Base-by-base conservation (phyloP, 1,140 invertebrate genomes). In the Triops longicaudatus region DNA sequence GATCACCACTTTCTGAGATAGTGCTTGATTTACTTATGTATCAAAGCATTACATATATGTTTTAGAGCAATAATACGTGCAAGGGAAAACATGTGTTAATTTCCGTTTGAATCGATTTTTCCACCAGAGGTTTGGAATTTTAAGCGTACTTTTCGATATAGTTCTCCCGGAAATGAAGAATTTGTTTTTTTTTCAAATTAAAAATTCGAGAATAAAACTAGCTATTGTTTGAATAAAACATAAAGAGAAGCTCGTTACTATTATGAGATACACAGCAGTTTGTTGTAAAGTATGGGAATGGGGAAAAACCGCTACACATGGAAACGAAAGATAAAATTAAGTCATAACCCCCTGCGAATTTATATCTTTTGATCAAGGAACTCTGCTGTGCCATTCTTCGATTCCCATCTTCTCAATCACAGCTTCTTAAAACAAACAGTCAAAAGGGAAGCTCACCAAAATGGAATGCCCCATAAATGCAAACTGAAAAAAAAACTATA, bases 261-360 rank as follows among this genome's bases (percentile, higher is more conserved):
- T 63, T 63, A 6, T n/a, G 14, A 6, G 14, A 63, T 63, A 14
- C 22, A 63, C 22, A n/a, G 14, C 50, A n/a, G 50, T 63, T n/a
- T 17, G 50, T 63, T 63, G 10, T 63, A 63, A 10, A 17, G 22
- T n/a, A 22, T 63, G 10, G 50, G 14, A 6, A 63, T n/a, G 50
- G 22, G 31, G 31, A 7, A 37, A 37, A 63, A 63, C 22, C 50
- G 17, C 50, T 14, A n/a, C 31, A 37, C 2, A 37, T 2, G 31
- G 31, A 37, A 37, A 37, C 31, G 31, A 37, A 22, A 63, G 50
- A 63, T 63, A 22, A 22, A 63, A 63, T 63, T 63, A 63, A 63
- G 50, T 17, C 50, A 63, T 63, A 63, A 63, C 50, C 50, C 50
- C 50, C 50, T 63, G 22, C 50, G 50, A 63, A 63, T 63, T 63